A percentile compares a stretch with the other conserved stretches of the same genome.
Conservation (phyloP, 1,140 invertebrate genomes). For the Drosophila sp. region DNA sequence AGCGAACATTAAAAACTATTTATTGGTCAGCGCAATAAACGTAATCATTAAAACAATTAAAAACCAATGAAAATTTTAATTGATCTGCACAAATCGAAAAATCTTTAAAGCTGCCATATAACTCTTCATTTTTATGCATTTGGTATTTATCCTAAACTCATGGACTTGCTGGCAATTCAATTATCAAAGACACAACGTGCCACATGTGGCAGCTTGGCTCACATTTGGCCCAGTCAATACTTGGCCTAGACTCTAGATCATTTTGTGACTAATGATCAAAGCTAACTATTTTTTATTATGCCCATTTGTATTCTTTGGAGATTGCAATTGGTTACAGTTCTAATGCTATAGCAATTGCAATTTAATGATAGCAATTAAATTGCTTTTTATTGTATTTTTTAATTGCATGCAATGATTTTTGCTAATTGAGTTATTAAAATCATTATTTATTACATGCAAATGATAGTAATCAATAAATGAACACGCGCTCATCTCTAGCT, state of each 20-base stretch:
- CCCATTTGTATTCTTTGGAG: neutral
- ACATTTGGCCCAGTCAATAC: slow-evolving; percentile 7
- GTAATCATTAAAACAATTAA: neutral
- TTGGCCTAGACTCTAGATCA: neutral
- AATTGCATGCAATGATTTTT: slow-evolving; percentile 2
- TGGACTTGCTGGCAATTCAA: slow-evolving; percentile 22
- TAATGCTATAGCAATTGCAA: slow-evolving; percentile 15
- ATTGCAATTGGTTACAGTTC: slow-evolving; percentile 20
- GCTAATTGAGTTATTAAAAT: slow-evolving; percentile 4
- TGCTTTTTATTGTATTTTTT: neutral
- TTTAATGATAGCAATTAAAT: slow-evolving; percentile 2
- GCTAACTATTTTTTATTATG: neutral
- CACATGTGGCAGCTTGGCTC: slow-evolving; percentile 16
- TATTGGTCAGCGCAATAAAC: neutral
- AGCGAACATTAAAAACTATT: too few species aligned
- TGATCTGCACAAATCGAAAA: neutral
- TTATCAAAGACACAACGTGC: slow-evolving; percentile 24
- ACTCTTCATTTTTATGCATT: slow-evolving; percentile 3
- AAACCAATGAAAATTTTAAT: neutral
- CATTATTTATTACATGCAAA: neutral
- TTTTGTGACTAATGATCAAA: neutral
- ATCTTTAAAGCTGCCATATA: neutral
- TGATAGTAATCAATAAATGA: slow-evolving; percentile 14
- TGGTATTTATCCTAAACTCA: slow-evolving; percentile 22
- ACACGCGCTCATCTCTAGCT: slow-evolving; percentile 16